phyloP scores from a whole-genome alignment of 1,140 invertebrate genomes.

The Caenorhabditis remanei region DNA sequence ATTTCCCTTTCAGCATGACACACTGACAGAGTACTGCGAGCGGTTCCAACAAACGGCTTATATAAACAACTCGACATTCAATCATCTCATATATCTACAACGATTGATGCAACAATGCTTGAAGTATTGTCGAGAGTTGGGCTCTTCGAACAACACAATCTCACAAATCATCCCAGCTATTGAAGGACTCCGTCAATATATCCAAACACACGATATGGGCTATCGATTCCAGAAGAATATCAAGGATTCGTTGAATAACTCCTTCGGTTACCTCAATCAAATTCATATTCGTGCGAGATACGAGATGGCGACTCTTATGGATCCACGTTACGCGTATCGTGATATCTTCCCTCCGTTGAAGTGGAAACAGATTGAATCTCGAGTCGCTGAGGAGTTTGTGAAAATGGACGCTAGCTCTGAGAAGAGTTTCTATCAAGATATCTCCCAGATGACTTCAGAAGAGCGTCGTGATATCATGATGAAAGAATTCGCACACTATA shows the following conservation, averaged over 20 bases:
- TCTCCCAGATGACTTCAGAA: background rate
- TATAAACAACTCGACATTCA: background rate
- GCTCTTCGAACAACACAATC: background rate
- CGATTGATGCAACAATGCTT: background rate
- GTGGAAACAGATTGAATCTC: background rate
- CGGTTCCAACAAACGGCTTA: background rate
- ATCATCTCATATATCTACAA: constrained; percentile 7
- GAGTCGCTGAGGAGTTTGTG: background rate
- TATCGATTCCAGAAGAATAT: background rate
- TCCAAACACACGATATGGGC: background rate
- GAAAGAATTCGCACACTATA: background rate
- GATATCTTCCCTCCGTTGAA: background rate
- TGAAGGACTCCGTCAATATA: background rate
- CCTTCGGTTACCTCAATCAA: background rate
- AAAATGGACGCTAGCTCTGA: background rate
- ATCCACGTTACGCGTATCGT: constrained; percentile 14
- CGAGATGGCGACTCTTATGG: background rate
- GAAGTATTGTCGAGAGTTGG: background rate
- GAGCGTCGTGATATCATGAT: background rate
- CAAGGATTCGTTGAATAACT: background rate
- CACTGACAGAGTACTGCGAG: background rate
- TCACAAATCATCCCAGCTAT: background rate
- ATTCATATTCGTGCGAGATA: background rate
- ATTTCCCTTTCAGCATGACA: constrained; percentile 8
- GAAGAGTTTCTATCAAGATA: background rate